Evolutionary conservation across 2,888 invertebrate genomes (phyloP).

Genomic region (Bimastos eiseni): DNA sequence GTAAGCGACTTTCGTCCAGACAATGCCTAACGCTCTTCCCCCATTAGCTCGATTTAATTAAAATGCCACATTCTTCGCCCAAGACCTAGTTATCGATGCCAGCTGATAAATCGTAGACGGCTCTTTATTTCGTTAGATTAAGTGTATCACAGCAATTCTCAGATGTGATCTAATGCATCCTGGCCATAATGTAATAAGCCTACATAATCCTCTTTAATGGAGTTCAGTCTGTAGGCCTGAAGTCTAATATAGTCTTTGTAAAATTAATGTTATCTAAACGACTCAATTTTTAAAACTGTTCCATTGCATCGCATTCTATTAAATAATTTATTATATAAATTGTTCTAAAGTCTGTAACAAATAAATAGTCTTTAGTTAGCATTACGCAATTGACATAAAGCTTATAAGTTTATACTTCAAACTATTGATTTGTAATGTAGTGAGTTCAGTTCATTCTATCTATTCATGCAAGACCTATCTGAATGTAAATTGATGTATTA

Average conservation of each 20-base stretch:
- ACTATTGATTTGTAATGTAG: too few species aligned
- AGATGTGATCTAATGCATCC: neutral
- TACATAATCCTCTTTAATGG: neutral
- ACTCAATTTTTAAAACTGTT: neutral
- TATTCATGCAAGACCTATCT: too few species aligned
- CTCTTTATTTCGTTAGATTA: neutral
- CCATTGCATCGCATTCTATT: neutral
- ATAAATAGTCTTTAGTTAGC: too few species aligned
- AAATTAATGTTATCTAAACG: too few species aligned
- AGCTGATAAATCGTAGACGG: neutral
- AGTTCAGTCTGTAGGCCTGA: neutral
- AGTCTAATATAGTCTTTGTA: neutral
- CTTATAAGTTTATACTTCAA: too few species aligned
- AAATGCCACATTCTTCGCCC: neutral
- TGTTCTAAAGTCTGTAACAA: neutral
- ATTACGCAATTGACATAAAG: neutral
- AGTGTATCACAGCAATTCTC: too few species aligned
- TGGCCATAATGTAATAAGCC: neutral
- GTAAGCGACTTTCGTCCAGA: neutral
- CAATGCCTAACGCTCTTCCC: neutral
- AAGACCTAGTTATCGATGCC: neutral
- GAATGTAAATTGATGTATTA: too few species aligned
- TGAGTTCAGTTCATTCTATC: too few species aligned
- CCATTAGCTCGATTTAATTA: neutral
- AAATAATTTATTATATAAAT: too few species aligned